These are phyloP conservation scores for Rhopalosiphum nymphaeae DNA, from an alignment of 2,888 invertebrate genomes.

Conservation along the genomic window DNA sequence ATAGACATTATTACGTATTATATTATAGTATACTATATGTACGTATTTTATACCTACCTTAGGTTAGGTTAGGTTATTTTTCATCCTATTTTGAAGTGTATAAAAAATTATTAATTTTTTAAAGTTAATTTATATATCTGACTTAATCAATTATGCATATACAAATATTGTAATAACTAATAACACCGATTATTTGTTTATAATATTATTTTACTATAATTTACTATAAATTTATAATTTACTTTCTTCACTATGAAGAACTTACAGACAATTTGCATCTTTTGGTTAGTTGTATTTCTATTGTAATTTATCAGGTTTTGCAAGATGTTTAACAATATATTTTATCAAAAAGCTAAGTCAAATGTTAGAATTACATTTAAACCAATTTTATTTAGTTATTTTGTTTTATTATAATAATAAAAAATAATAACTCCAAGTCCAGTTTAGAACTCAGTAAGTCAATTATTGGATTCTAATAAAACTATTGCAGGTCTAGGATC, in stretches of 20 bases:
- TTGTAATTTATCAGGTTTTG: too few relatives aligned
- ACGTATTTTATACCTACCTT: not conserved
- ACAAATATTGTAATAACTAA: too few relatives aligned
- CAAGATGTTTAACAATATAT: too few relatives aligned
- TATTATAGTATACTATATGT: not conserved
- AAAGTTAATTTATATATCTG: not conserved
- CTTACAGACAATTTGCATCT: not conserved
- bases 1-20: not conserved
- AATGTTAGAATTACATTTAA: too few relatives aligned
- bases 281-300: too few relatives aligned
- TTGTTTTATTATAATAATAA: not conserved
- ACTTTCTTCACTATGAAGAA: not conserved
- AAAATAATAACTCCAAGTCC: not conserved
- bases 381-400: too few relatives aligned
- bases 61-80: not conserved
- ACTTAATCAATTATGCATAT: not conserved
- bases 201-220: not conserved
- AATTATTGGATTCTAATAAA: not conserved
- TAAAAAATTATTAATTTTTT: not conserved
- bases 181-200: not conserved
- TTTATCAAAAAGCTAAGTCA: too few relatives aligned
- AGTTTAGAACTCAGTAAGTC: not conserved
- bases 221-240: not conserved
- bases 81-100: not conserved
- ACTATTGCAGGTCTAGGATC: not conserved